Evolutionary conservation across 2,797 vertebrate genomes (phyloP).

Genomic region (Hirundo rustica): DNA sequence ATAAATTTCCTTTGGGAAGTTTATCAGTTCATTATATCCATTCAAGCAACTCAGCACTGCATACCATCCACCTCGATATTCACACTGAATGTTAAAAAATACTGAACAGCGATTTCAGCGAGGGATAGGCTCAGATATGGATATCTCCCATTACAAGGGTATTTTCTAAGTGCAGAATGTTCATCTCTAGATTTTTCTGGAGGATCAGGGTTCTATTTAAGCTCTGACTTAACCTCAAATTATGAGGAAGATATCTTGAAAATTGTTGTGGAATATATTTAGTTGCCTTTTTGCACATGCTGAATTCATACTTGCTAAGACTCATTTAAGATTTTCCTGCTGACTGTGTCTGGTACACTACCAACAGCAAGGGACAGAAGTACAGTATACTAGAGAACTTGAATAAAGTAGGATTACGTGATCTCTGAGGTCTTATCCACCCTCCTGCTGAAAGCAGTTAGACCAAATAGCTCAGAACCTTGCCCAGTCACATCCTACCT

Average conservation of each 20-base stretch:
- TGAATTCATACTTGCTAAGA: background rate
- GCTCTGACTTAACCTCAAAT: background rate
- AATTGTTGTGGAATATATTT: background rate
- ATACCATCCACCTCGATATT: background rate
- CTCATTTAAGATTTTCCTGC: background rate
- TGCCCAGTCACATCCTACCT: background rate
- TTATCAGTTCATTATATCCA: background rate
- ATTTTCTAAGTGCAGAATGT: background rate
- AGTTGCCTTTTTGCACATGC: background rate
- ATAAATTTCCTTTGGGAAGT: background rate
- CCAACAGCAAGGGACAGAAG: background rate
- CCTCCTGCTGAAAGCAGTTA: background rate
- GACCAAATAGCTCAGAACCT: background rate
- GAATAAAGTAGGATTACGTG: background rate
- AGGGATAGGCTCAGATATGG: background rate
- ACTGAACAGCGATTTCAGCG: background rate
- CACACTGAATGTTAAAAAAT: background rate
- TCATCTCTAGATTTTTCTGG: background rate
- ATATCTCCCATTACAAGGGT: background rate
- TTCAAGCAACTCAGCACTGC: background rate
- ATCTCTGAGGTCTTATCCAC: background rate
- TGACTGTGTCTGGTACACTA: background rate
- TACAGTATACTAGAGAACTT: too few relatives aligned
- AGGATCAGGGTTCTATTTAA: background rate
- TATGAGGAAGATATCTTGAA: background rate